These are phyloP conservation scores for Pterostichus niger DNA, from an alignment of 2,888 invertebrate species.

Conservation along the genomic window DNA sequence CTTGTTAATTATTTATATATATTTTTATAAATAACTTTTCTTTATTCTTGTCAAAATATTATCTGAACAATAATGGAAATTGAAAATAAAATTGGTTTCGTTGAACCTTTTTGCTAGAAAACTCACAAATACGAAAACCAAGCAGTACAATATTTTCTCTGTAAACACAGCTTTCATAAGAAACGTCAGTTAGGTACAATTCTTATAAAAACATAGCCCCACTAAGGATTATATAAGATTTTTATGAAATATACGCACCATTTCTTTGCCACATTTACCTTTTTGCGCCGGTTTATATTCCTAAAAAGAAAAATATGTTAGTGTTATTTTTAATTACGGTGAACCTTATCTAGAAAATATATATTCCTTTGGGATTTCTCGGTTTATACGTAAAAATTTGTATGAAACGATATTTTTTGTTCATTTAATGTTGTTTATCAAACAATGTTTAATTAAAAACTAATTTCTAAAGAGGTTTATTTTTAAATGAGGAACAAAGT, in stretches of 20 bases:
- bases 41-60: background rate
- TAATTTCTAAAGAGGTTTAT: background rate
- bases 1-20: too few species aligned
- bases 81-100: background rate
- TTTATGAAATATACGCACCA: slow-evolving; percentile 20
- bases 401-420: background rate
- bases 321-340: slow-evolving; percentile 32
- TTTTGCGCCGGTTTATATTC: background rate
- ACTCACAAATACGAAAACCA: slow-evolving; percentile 23
- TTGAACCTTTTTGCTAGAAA: background rate
- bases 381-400: background rate
- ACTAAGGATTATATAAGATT: slow-evolving; percentile 36
- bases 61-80: background rate
- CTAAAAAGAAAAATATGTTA: slow-evolving; percentile 12
- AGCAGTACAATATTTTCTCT: slow-evolving; percentile 15
- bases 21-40: background rate
- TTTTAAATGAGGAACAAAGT: background rate
- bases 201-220: slow-evolving; percentile 26
- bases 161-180: slow-evolving; percentile 9
- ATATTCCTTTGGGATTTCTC: background rate
- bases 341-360: slow-evolving; percentile 12
- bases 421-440: slow-evolving; percentile 3
- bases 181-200: slow-evolving; percentile 4
- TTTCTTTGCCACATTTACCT: slow-evolving; percentile 14
- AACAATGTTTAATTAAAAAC: slow-evolving; percentile 3